These are phyloP conservation scores for Patiria miniata DNA, from an alignment of 35 echinoderm and acorn worm genomes.

Conservation along the genomic window DNA sequence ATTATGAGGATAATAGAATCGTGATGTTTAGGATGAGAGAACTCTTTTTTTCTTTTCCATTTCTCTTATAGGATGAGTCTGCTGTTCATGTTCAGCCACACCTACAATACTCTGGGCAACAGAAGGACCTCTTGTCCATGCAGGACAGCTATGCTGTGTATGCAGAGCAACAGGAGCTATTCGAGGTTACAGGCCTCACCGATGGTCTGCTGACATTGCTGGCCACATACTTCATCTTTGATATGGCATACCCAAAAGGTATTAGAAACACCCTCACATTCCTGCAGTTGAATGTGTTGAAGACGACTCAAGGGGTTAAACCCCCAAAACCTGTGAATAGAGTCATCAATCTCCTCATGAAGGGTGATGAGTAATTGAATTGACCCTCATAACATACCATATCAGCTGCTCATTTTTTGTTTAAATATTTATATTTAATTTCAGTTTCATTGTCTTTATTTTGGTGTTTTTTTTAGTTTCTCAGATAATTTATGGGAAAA, in stretches of 20 bases:
- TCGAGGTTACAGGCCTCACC: background rate
- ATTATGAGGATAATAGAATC: background rate
- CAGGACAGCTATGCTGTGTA: background rate
- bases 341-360: conserved; percentile 2
- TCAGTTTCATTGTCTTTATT: background rate
- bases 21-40: too few species aligned
- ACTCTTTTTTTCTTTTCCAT: background rate
- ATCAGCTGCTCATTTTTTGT: background rate
- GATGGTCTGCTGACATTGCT: background rate
- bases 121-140: conserved; percentile 7
- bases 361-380: background rate
- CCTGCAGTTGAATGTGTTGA: too few species aligned
- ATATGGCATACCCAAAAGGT: background rate
- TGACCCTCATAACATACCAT: background rate
- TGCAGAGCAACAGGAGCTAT: conserved; percentile 12
- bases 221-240: conserved; percentile 10
- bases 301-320: too few species aligned
- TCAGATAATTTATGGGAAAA: too few species aligned
- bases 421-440: conserved; percentile 1
- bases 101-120: background rate
- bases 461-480: too few species aligned
- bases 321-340: background rate
- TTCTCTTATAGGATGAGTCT: too few species aligned
- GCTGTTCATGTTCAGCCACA: background rate
- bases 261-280: too few species aligned